Base-by-base conservation (phyloP, 2,113 vertebrate species). In the Pituophis catenifer region DNA sequence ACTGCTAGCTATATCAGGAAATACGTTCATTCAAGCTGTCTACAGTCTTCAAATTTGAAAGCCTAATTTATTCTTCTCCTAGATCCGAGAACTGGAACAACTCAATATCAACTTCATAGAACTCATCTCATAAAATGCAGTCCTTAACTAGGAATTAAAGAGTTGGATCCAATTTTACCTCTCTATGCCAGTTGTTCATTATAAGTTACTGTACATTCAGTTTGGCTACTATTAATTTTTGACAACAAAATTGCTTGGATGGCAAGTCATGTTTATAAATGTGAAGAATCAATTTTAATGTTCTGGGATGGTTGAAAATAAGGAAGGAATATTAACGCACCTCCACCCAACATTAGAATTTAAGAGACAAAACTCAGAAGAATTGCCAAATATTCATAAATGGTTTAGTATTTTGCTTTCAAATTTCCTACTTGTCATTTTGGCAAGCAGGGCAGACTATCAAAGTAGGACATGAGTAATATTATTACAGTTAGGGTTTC, bases 341-440 rank as follows among this genome's bases (percentile, higher is more conserved):
- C 89, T 95, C 92, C 88, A 33, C 55, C 92, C 93, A 7, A 8
- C 17, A 93, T 12, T n/a, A 93, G 8, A 89, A 87, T 88, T 91
- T 24, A 94, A 85, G 48, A 90, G 93, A 95, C 23, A 93, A 94
- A 95, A 90, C 91, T 94, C 91, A 93, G 85, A 96, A 90, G 94
- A 90, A 86, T 93, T 88, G 91, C 90, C 89, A 94, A 90, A 94
- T 93, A 93, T 93, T 52, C 90, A 93, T 29, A 93, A 0, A 0
- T 33, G 5, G 92, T 23, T 95, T 62, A 95, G 96, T 96, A 95
- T 96, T 96, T 96, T 94, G 94, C 94, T 96, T 96, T 95, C 94
- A 95, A 95, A 96, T 96, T 96, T 94, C 95, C 85, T 93, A 93
- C 81, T 65, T 91, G 93, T 94, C 96, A 86, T 75, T 90, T 48